Evolutionary conservation across 2,797 vertebrate species (phyloP).

Genomic region (Melanotaenia maccullochi): DNA sequence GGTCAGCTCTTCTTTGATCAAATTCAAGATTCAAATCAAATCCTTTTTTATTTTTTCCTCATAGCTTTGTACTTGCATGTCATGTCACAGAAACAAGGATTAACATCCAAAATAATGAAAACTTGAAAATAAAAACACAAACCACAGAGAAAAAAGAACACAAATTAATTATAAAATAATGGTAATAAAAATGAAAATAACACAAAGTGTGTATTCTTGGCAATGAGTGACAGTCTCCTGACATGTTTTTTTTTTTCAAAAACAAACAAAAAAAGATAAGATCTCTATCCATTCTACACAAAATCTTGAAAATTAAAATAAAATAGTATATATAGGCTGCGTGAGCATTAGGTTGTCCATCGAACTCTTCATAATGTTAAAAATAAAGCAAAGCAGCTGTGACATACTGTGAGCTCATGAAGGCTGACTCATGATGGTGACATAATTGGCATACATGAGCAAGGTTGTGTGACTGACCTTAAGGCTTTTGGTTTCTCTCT

Average conservation of each 20-base stretch:
- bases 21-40: slow-evolving; percentile 19
- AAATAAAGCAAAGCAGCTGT: slow-evolving; percentile 75
- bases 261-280: slow-evolving; percentile 23
- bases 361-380: slow-evolving; percentile 57
- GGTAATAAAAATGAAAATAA: slow-evolving; percentile 53
- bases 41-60: slow-evolving; percentile 11
- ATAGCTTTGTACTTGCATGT: slow-evolving; percentile 29
- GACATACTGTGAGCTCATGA: slow-evolving; percentile 64
- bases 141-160: slow-evolving; percentile 33
- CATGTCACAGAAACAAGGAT: slow-evolving; percentile 58
- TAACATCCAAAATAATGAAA: slow-evolving; percentile 58
- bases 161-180: slow-evolving; percentile 42
- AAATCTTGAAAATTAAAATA: slow-evolving; percentile 17
- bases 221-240: slow-evolving; percentile 55
- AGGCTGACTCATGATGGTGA: slow-evolving; percentile 68
- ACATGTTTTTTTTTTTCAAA: slow-evolving; percentile 25
- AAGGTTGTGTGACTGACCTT: slow-evolving; percentile 68
- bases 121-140: slow-evolving; percentile 52
- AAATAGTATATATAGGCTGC: slow-evolving; percentile 25
- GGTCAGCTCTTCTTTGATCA: slow-evolving; percentile 36
- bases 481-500: slow-evolving; percentile 74
- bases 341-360: slow-evolving; percentile 43
- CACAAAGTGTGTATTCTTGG: slow-evolving; percentile 59
- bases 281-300: slow-evolving; percentile 27
- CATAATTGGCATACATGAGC: slow-evolving; percentile 66